Percentiles rank a stretch among this genome's conserved stretches.
These are phyloP conservation scores for Strix uralensis DNA, from an alignment of 2,113 vertebrate species.

Conservation along the genomic window DNA sequence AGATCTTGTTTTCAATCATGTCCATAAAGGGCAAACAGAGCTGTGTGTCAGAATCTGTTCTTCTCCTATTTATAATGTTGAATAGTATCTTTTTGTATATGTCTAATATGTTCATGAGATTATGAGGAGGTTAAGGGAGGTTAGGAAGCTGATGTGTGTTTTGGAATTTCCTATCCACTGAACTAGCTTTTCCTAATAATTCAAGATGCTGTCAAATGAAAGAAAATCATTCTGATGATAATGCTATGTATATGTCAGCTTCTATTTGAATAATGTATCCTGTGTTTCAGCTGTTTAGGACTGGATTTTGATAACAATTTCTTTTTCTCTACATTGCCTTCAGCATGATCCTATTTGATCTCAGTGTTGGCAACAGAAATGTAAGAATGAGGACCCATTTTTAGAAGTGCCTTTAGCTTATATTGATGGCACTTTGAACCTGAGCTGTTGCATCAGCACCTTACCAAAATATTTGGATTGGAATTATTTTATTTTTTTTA, in stretches of 20 bases:
- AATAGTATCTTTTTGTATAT: background rate
- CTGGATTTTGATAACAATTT: background rate
- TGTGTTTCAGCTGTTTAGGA: background rate
- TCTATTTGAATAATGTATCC: background rate
- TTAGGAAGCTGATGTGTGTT: background rate
- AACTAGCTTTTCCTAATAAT: background rate
- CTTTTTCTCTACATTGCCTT: background rate
- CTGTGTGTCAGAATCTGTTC: background rate
- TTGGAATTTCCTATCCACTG: background rate
- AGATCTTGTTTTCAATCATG: background rate
- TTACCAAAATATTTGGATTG: background rate
- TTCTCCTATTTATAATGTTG: background rate
- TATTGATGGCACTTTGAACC: background rate
- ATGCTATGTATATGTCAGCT: background rate
- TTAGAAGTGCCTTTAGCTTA: background rate
- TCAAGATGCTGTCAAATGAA: background rate
- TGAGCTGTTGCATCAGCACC: background rate
- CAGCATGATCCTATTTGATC: background rate
- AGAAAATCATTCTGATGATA: background rate
- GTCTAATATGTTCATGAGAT: background rate
- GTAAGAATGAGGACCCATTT: background rate
- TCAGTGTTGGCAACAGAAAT: background rate
- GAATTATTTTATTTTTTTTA: background rate
- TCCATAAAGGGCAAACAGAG: background rate
- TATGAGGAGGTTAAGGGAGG: background rate